A percentile compares a stretch with the other conserved stretches of the same genome.
Evolutionary conservation across 2,113 vertebrate species (phyloP).

Genomic region (Proterorhinus semilunaris): DNA sequence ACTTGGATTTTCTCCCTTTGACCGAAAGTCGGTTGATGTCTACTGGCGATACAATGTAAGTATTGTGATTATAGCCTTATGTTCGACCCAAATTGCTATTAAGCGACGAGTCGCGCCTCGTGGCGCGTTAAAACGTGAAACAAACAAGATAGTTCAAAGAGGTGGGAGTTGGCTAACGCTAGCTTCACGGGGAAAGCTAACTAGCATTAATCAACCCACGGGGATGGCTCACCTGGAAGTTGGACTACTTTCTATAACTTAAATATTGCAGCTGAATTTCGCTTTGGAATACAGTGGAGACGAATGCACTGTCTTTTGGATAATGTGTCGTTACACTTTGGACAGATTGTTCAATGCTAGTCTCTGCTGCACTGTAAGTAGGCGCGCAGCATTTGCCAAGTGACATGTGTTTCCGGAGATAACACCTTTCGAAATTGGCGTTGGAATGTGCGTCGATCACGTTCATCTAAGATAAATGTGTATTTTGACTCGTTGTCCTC

Average conservation of each 20-base stretch:
- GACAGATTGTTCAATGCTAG: constrained; percentile 22
- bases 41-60: constrained; percentile 88
- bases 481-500: too few species aligned
- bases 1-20: constrained; percentile 90
- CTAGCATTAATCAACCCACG: constrained; percentile 26
- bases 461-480: fast-evolving
- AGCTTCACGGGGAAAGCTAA: constrained; percentile 55
- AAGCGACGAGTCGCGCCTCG: not conserved
- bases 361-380: not conserved
- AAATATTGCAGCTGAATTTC: not conserved
- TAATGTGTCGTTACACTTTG: too few species aligned
- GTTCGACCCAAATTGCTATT: not conserved
- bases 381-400: constrained; percentile 46
- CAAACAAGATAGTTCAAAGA: constrained; percentile 30
- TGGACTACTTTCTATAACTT: constrained; percentile 29
- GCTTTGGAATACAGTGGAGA: not conserved
- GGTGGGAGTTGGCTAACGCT: constrained; percentile 49
- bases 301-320: too few species aligned
- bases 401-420: constrained; percentile 74
- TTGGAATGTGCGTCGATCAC: constrained; percentile 8
- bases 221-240: constrained; percentile 43
- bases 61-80: constrained; percentile 38
- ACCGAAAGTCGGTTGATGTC: constrained; percentile 88
- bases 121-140: not conserved
- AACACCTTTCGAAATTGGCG: constrained; percentile 43